Percentiles rank a stretch among this genome's conserved stretches.
These are phyloP conservation scores for Rhodinocichla rosea DNA, from an alignment of 2,113 vertebrate species.

Conservation along the genomic window DNA sequence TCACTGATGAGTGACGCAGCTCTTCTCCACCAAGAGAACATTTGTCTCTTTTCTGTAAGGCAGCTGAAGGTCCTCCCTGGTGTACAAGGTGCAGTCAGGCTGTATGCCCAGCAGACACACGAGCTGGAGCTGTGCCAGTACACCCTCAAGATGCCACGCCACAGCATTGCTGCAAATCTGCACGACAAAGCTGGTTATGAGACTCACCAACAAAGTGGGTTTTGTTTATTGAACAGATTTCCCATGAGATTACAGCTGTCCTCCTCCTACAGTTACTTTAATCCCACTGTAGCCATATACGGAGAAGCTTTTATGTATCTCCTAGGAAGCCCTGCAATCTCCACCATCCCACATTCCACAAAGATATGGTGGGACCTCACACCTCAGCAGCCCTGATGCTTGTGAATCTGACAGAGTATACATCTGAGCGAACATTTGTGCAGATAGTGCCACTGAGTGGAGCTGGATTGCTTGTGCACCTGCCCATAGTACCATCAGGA, in stretches of 20 bases:
- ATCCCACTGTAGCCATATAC: background rate
- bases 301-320: background rate
- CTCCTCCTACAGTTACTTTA: background rate
- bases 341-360: too few relatives aligned
- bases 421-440: background rate
- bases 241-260: too few relatives aligned
- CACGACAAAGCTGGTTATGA: background rate
- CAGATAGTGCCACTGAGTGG: background rate
- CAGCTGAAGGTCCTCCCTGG: background rate
- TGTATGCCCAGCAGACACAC: rapidly evolving
- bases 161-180: background rate
- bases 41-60: background rate
- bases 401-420: background rate
- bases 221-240: background rate
- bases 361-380: background rate
- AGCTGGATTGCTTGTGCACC: background rate
- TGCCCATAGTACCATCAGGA: background rate
- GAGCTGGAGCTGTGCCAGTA: rapidly evolving
- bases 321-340: background rate
- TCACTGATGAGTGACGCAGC: background rate
- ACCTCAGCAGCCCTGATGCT: background rate
- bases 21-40: background rate
- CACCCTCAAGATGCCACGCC: rapidly evolving
- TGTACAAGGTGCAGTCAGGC: too few relatives aligned
- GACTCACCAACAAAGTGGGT: background rate